Conservation (phyloP, 1,140 invertebrate genomes). For the Aethina tumida region DNA sequence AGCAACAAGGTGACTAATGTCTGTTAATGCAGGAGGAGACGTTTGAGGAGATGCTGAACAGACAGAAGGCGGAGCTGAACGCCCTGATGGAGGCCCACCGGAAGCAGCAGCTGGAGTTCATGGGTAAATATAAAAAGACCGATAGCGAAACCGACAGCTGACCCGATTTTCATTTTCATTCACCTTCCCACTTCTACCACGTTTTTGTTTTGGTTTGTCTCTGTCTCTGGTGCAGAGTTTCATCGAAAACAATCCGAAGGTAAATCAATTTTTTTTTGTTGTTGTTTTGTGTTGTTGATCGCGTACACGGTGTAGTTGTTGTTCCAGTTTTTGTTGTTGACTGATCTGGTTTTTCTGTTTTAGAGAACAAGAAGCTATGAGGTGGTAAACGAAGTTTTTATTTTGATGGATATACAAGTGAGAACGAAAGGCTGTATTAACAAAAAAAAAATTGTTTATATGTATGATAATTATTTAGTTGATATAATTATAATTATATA, state of each 20-base stretch:
- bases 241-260: constrained; percentile 24
- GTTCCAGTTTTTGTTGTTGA: background rate
- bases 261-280: constrained; percentile 10
- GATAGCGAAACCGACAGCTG: constrained; percentile 16
- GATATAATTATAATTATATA: constrained; percentile 19
- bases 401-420: constrained; percentile 18
- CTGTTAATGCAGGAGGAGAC: constrained; percentile 30
- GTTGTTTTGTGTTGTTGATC: background rate
- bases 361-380: constrained; percentile 21
- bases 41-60: constrained; percentile 36
- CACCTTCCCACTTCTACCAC: too few relatives aligned
- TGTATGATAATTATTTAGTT: constrained; percentile 29
- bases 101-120: constrained; percentile 35
- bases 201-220: constrained; percentile 6
- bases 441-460: constrained; percentile 31
- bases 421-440: constrained; percentile 32
- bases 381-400: constrained; percentile 16
- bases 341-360: constrained; percentile 13
- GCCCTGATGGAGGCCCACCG: constrained; percentile 35
- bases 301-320: too few relatives aligned
- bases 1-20: constrained; percentile 1
- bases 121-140: constrained; percentile 30
- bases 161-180: constrained; percentile 17
- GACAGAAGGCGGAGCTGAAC: constrained; percentile 35
- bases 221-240: constrained; percentile 17